Evolutionary conservation across 2,888 invertebrate genomes (phyloP).

Genomic region (Tenthredo amoena): DNA sequence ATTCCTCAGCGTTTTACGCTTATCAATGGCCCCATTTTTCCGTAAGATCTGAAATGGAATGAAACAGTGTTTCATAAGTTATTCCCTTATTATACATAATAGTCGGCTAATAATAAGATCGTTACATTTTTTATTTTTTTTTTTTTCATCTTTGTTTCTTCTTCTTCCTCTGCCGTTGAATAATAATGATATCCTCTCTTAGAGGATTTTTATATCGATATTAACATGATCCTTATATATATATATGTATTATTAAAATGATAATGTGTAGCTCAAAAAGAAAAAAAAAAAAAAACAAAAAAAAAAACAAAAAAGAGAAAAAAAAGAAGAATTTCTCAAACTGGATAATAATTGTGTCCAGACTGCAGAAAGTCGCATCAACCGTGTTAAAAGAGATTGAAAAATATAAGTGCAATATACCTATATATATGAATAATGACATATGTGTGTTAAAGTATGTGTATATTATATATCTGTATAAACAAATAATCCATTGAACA

Average conservation of each 20-base stretch:
- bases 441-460: background rate
- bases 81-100: background rate
- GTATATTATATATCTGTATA: background rate
- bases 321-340: background rate
- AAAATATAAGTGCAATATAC: background rate
- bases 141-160: background rate
- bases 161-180: background rate
- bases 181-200: background rate
- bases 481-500: background rate
- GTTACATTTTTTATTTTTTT: background rate
- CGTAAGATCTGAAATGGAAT: background rate
- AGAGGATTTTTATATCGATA: background rate
- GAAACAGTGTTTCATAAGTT: background rate
- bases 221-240: background rate
- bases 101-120: background rate
- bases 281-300: background rate
- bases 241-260: too few relatives aligned
- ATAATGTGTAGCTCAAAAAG: too few relatives aligned
- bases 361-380: background rate
- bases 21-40: background rate
- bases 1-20: background rate
- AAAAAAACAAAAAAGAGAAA: too few relatives aligned
- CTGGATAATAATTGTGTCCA: too few relatives aligned
- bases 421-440: background rate
- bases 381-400: conserved; percentile 2